Evolutionary conservation across 2,888 invertebrate genomes (phyloP), one percentile per base, ranked within the genome.

Genomic region (Linnaemya vulpina): DNA sequence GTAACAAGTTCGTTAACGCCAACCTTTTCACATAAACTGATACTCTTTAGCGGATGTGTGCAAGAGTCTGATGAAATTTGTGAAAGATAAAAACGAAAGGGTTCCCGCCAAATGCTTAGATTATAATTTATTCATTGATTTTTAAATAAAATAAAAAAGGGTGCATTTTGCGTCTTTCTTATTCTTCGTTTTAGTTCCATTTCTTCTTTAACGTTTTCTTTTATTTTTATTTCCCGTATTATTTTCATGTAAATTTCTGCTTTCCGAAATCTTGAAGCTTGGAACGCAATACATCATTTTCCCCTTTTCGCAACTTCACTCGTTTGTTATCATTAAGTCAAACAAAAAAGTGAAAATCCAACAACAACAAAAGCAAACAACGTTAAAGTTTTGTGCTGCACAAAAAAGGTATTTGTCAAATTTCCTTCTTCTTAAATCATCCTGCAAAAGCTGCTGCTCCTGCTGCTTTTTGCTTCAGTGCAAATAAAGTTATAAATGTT

Each of bases 71-170:
- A 11, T 25, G 25, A n/a, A 40, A 53, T 63, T 58, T n/a, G 25
- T 30, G 25, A 55, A n/a, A 25, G 38, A 49, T 55, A 8, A 38
- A 35, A 46, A n/a, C 20, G 51, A 40, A 70, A 62, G 38, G 77
- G 77, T 17, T 62, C 53, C 43, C 38, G 55, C 40, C 15, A 58
- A 63, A 40, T 17, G 75, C 70, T 53, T 49, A 63, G 49, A 58
- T 83, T 63, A 79, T 79, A 79, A 79, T 78, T 78, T 83, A 83
- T 78, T 73, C 73, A 83, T 83, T 68, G 73, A 78, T 78, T 67
- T 83, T 60, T 73, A 67, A 67, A 73, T 51, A 49, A 65, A 74
- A 74, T 60, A 25, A 8, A 78, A 73, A 77, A 65, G 77, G 60
- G 51, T 67, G 35, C 22, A 40, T 67, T 73, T 51, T 38, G 25